A percentile compares a stretch with the other conserved stretches of the same genome.
phyloP scores from a whole-genome alignment of 2,113 vertebrate species.

The Corythoichthys intestinalis region DNA sequence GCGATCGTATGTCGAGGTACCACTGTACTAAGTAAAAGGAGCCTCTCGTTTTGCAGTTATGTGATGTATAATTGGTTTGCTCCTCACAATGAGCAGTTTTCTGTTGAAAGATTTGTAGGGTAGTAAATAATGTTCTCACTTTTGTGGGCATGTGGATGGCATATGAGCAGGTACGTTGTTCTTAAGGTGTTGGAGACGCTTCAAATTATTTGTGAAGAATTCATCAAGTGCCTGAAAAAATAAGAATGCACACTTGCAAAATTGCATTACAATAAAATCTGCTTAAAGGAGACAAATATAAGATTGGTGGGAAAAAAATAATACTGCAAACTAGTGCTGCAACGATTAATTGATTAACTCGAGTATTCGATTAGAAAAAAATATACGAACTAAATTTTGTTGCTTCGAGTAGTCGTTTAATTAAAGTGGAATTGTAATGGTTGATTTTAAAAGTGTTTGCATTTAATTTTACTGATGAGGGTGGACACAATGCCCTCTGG shows the following conservation, averaged over 20 bases:
- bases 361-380: too few relatives aligned
- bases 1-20: too few relatives aligned
- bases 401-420: too few relatives aligned
- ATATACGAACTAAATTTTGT: too few relatives aligned
- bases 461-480: too few relatives aligned
- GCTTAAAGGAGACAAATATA: not conserved
- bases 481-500: too few relatives aligned
- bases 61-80: not conserved
- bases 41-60: not conserved
- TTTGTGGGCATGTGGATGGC: conserved; percentile 41
- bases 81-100: not conserved
- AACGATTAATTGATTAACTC: too few relatives aligned
- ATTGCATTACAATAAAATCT: not conserved
- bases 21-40: too few relatives aligned
- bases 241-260: conserved; percentile 12
- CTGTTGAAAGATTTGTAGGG: not conserved
- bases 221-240: conserved; percentile 56
- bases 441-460: too few relatives aligned
- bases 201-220: conserved; percentile 45
- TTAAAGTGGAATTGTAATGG: too few relatives aligned
- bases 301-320: too few relatives aligned
- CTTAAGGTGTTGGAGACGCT: conserved; percentile 56
- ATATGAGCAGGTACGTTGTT: conserved; percentile 68
- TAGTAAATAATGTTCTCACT: conserved; percentile 34
- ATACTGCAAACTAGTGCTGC: too few relatives aligned